Evolutionary conservation across 2,113 vertebrate species (phyloP).

Genomic region (Nematolebias whitei): DNA sequence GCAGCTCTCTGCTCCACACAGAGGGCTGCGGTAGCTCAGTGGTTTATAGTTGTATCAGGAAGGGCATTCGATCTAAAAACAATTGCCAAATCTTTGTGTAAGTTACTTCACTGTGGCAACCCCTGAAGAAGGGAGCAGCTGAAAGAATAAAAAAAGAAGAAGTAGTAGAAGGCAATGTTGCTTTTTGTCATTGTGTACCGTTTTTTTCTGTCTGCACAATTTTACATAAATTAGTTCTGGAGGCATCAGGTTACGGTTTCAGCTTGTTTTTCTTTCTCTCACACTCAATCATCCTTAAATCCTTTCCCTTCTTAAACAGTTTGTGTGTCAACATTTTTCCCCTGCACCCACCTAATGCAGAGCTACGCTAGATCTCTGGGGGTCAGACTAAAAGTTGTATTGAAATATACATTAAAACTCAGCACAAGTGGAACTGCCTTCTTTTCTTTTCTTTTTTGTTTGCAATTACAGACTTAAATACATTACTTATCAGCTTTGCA

Average conservation of each 20-base stretch:
- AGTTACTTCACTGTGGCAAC: too few species aligned
- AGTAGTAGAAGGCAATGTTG: not conserved
- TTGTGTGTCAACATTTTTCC: constrained; percentile 59
- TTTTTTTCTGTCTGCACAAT: constrained; percentile 31
- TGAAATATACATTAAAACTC: constrained; percentile 26
- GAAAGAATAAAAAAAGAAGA: not conserved
- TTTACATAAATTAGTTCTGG: constrained; percentile 52
- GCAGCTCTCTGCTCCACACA: too few species aligned
- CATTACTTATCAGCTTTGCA: constrained; percentile 8
- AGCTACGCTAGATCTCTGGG: constrained; percentile 35
- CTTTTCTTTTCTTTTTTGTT: not conserved
- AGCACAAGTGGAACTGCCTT: constrained; percentile 4
- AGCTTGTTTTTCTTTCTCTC: constrained; percentile 58
- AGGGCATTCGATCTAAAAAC: too few species aligned
- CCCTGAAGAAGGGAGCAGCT: too few species aligned
- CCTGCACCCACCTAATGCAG: constrained; percentile 27
- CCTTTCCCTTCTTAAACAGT: constrained; percentile 50
- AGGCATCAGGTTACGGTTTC: constrained; percentile 30
- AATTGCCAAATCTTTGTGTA: too few species aligned
- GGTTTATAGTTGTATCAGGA: too few species aligned
- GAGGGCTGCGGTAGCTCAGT: too few species aligned
- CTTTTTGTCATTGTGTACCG: constrained; percentile 23
- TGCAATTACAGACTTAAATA: constrained; percentile 6
- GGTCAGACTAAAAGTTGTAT: not conserved
- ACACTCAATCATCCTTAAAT: constrained; percentile 50